Evolutionary conservation across 1,140 invertebrate genomes (phyloP).

Genomic region (Leucophenga varia): DNA sequence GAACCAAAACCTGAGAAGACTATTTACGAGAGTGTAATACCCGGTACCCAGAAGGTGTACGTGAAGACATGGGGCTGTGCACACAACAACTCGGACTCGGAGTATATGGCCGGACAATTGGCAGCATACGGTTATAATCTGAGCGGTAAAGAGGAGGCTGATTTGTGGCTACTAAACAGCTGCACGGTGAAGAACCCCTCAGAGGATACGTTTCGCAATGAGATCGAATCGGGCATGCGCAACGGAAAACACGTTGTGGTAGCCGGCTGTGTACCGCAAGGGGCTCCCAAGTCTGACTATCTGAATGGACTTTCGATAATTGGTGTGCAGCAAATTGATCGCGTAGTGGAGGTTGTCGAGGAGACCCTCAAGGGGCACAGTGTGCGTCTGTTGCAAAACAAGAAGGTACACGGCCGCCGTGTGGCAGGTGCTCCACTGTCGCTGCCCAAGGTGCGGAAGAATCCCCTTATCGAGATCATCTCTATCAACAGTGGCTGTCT

Average conservation of each 20-base stretch:
- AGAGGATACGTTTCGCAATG: slow-evolving; percentile 95
- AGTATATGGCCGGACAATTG: slow-evolving; percentile 96
- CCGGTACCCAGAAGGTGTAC: slow-evolving; percentile 89
- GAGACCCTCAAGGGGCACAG: slow-evolving; percentile 88
- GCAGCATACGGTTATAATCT: slow-evolving; percentile 84
- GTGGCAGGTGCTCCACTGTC: slow-evolving; percentile 81
- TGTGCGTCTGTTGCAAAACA: slow-evolving; percentile 74
- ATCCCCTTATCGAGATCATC: slow-evolving; percentile 97
- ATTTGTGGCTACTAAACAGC: slow-evolving; percentile 95
- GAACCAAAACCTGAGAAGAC: too few species aligned
- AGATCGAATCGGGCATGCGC: slow-evolving; percentile 77
- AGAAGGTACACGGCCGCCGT: slow-evolving; percentile 78
- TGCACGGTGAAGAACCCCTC: slow-evolving; percentile 97
- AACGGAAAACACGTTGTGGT: slow-evolving; percentile 85
- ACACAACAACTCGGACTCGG: slow-evolving; percentile 94
- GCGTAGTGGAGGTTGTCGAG: slow-evolving; percentile 97
- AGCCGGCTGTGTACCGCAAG: slow-evolving; percentile 96
- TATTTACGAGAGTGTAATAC: slow-evolving; percentile 66
- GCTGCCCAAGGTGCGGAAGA: slow-evolving; percentile 92
- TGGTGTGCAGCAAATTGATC: slow-evolving; percentile 96
- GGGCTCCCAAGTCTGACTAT: slow-evolving; percentile 73
- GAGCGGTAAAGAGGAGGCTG: slow-evolving; percentile 79
- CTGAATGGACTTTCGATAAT: slow-evolving; percentile 82
- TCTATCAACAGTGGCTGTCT: slow-evolving; percentile 97
- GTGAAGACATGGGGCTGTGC: slow-evolving; percentile 98